Base-by-base conservation (phyloP, 35 echinoderm and acorn worm genomes). In the Strongylocentrotus purpuratus region DNA sequence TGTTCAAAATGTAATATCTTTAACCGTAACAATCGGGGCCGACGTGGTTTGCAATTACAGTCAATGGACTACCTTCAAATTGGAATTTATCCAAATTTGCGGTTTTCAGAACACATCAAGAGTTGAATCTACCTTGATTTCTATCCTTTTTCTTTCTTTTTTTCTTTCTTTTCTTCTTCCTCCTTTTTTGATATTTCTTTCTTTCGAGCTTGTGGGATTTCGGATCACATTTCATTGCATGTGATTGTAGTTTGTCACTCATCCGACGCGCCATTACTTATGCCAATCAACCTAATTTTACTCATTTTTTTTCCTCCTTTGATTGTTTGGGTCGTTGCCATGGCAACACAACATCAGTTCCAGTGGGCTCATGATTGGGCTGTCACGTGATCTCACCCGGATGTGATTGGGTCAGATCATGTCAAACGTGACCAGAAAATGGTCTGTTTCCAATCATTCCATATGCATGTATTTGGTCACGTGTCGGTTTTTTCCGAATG, bases 251-350 rank as follows among this genome's bases (percentile, higher is more conserved):
- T 88, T 88, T 31, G 87, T 46, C 87, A 88, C 45, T 88, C 87
- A 35, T 33, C 18, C 61, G 61, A 22, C 17, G 25, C 61, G 22
- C 17, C 61, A 28, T 20, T 70, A 70, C 87, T 88, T 41, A 46
- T 88, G 87, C 87, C 87, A 32, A 88, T 88, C 87, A 88, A 88
- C 87, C 87, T 88, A 88, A 88, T 88, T 70, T 88, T 28, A 35
- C 25, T 88, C 45, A 46, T 88, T 88, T 88, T 5, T 35, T n/a
- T n/a, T n/a, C n/a, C n/a, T n/a, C 10, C 32, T 17, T 55, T 35
- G 32, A 88, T 33, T 88, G 87, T 88, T 88, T 32, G 32, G 87
- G 45, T 46, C 1, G 87, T 88, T 88, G 87, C 87, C 87, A 88
- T 33, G 31, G 31, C 32, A 88, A 88, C 31, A 35, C 87, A 88